Evolutionary conservation across 2,888 invertebrate genomes (phyloP).

Genomic region (Acanthopleura granulata): DNA sequence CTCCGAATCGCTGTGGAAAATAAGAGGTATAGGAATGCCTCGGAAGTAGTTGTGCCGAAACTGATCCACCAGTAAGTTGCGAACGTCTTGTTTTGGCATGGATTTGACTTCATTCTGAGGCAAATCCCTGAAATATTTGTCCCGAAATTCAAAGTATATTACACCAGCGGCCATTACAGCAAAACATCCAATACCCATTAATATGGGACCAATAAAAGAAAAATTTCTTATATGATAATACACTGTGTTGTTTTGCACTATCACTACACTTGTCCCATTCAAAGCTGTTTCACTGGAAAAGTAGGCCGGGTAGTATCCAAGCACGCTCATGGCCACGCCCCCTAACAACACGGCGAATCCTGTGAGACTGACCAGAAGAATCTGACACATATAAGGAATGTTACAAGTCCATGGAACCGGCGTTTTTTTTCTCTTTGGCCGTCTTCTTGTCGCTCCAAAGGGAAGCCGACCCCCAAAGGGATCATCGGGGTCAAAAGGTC

Average conservation of each 20-base stretch:
- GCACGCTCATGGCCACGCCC: conserved; percentile 9
- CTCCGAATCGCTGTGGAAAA: neutral
- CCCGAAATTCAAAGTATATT: conserved; percentile 20
- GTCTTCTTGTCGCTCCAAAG: neutral
- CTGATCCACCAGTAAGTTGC: conserved; percentile 10
- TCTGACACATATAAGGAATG: conserved; percentile 19
- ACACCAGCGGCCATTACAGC: conserved; percentile 4
- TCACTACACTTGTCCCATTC: neutral
- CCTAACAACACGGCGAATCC: neutral
- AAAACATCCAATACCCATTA: conserved; percentile 18
- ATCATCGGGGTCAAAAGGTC: conserved; percentile 6
- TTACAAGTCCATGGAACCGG: conserved; percentile 14
- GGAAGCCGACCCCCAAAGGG: neutral
- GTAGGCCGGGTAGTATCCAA: conserved; percentile 16
- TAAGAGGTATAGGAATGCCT: conserved; percentile 1
- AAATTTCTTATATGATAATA: conserved; percentile 18
- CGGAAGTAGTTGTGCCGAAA: conserved; percentile 17
- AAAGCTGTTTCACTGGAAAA: neutral
- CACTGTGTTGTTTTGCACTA: neutral
- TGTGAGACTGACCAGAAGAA: neutral
- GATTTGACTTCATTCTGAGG: neutral
- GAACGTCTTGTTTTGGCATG: conserved; percentile 9
- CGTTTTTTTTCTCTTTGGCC: neutral
- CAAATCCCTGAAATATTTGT: conserved; percentile 11
- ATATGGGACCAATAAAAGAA: conserved; percentile 12